Evolutionary conservation across 2,113 vertebrate genomes (phyloP), one percentile per base, ranked within the genome.

Genomic region (Felis chaus): DNA sequence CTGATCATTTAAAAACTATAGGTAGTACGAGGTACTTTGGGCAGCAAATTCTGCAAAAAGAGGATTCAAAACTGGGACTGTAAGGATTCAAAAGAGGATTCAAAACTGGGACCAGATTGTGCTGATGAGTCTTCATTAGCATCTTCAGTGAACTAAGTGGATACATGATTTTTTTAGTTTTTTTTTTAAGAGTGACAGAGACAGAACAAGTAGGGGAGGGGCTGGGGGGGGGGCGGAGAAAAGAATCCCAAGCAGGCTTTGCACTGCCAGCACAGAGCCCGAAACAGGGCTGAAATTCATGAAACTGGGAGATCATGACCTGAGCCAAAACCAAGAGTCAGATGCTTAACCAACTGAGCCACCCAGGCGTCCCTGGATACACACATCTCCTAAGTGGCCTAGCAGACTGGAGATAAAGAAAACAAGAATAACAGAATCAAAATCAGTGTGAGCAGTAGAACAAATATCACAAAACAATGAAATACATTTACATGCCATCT

Each of bases 21-120:
- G 41, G 39, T 94, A 63, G 36, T 39, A 74, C 50, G 55, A 86
- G 3, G 55, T 71, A 10, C 39, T 90, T 4, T 55, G 45, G 23
- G 36, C 16, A 96, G 57, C 13, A 84, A 90, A 83, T 83, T 48
- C 36, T 90, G 19, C 74, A 31, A 91, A 80, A 97, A 97, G 27
- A 0, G 7, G 1, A 55, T 36, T 71, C 66, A 23, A 82, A 85
- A 94, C 21, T 65, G 11, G 81, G 3, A 4, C 5, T 85, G 0
- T n/a, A n/a, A n/a, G n/a, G n/a, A n/a, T n/a, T n/a, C n/a, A 91
- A 80, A 97, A 97, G 27, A 0, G 7, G 1, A 55, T 36, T 71
- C 66, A 23, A 82, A 85, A 94, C 21, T 65, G 11, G 81, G 89
- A 71, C 7, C 36, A 66, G 16, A 82, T 87, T 79, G 4, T 71